phyloP scores from a whole-genome alignment of 2,113 vertebrate genomes.

The Vulpes lagopus region DNA sequence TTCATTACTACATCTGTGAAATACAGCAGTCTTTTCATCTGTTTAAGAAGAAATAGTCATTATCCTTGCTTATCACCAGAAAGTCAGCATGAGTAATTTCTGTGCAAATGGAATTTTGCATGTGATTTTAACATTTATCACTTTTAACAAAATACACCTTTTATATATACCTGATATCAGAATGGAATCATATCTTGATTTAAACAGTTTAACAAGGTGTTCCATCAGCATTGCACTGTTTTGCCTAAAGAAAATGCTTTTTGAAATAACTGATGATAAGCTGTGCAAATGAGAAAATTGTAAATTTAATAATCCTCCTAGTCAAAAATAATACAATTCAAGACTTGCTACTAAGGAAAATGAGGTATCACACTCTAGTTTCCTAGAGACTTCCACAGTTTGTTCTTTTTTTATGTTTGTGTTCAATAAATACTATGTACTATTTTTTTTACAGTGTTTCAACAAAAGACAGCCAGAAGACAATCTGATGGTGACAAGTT shows the following conservation, averaged over 20 bases:
- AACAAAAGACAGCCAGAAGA: conserved; percentile 87
- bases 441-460: conserved; percentile 89
- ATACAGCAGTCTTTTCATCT: conserved; percentile 59
- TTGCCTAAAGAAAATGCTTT: conserved; percentile 59
- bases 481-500: conserved; percentile 82
- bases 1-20: conserved; percentile 69
- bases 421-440: not conserved
- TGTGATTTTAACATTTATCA: conserved; percentile 57
- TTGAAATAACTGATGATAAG: conserved; percentile 66
- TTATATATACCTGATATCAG: conserved; percentile 71
- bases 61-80: conserved; percentile 64
- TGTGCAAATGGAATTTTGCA: conserved; percentile 70
- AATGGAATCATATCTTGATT: conserved; percentile 60
- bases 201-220: conserved; percentile 49
- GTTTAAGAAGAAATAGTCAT: conserved; percentile 67
- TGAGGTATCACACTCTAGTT: not conserved
- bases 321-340: conserved; percentile 62
- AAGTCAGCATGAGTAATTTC: conserved; percentile 64
- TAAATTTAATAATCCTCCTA: conserved; percentile 67
- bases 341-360: conserved; percentile 58
- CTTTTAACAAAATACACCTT: conserved; percentile 62
- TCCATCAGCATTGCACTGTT: not conserved
- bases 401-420: not conserved
- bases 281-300: conserved; percentile 69
- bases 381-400: not conserved